phyloP scores from a whole-genome alignment of 2,113 vertebrate species.

The Nesoenas mayeri region DNA sequence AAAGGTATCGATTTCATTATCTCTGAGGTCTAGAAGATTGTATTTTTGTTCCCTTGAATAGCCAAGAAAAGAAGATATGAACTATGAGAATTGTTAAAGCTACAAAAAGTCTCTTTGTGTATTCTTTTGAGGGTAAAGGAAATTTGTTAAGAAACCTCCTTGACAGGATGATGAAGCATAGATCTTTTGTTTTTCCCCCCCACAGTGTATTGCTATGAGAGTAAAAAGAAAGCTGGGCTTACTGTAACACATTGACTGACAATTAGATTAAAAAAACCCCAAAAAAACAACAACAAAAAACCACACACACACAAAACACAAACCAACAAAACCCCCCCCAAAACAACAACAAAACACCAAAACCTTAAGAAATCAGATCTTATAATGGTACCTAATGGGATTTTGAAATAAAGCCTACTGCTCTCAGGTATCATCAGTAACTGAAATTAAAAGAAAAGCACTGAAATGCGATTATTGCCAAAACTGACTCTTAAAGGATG shows the following conservation, averaged over 20 bases:
- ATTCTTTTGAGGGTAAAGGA: slow-evolving; percentile 83
- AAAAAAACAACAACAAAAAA: neutral
- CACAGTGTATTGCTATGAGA: slow-evolving; percentile 76
- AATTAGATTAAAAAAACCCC: slow-evolving; percentile 75
- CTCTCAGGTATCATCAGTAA: slow-evolving; percentile 68
- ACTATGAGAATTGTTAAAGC: slow-evolving; percentile 78
- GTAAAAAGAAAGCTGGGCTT: slow-evolving; percentile 81
- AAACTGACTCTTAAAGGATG: slow-evolving; percentile 48
- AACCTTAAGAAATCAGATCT: slow-evolving; percentile 70
- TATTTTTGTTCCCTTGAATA: slow-evolving; percentile 68
- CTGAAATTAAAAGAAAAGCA: slow-evolving; percentile 74
- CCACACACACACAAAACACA: neutral
- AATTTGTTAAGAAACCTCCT: slow-evolving; percentile 88
- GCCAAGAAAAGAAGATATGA: slow-evolving; percentile 70
- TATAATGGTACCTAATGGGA: slow-evolving; percentile 69
- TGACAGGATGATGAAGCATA: slow-evolving; percentile 92
- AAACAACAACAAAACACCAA: slow-evolving; percentile 14
- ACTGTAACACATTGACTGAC: slow-evolving; percentile 82
- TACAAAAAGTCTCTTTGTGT: slow-evolving; percentile 80
- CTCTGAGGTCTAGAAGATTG: slow-evolving; percentile 20
- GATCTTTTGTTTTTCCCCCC: slow-evolving; percentile 80
- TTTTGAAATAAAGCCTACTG: slow-evolving; percentile 73
- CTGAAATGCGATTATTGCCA: slow-evolving; percentile 65
- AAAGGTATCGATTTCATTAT: slow-evolving; percentile 41
- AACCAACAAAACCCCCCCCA: neutral